phyloP scores from a whole-genome alignment of 2,888 invertebrate species.

The Zygogramma bicolorata region DNA sequence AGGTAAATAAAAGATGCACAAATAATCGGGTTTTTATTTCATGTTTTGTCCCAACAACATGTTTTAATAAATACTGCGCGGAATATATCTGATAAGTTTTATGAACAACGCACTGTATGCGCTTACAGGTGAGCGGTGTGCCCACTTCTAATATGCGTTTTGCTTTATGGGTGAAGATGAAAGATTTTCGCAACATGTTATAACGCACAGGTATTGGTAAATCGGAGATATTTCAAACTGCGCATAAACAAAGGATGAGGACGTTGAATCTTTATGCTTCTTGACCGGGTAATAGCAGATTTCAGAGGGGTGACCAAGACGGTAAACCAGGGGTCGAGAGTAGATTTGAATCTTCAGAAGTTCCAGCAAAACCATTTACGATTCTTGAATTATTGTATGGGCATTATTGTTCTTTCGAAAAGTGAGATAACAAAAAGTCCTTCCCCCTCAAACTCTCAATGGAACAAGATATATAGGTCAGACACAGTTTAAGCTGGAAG shows the following conservation, averaged over 20 bases:
- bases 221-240: not conserved
- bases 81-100: conserved; percentile 1
- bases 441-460: too few species aligned
- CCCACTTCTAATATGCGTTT: not conserved
- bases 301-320: not conserved
- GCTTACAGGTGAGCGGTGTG: not conserved
- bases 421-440: too few species aligned
- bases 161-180: conserved; percentile 4
- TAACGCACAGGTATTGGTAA: not conserved
- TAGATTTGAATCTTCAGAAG: too few species aligned
- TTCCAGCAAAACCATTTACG: too few species aligned
- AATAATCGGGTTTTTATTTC: not conserved
- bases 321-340: not conserved
- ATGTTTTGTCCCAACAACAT: not conserved
- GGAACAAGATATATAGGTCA: too few species aligned
- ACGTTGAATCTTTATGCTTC: too few species aligned
- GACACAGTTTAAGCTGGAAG: too few species aligned
- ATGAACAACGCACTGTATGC: not conserved
- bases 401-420: too few species aligned
- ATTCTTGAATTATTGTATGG: too few species aligned
- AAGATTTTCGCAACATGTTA: not conserved
- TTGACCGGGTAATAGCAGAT: too few species aligned
- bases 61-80: conserved; percentile 1
- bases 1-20: not conserved
- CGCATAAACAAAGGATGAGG: not conserved